These are phyloP conservation scores for Myrmecobius fasciatus DNA, from an alignment of 2,113 vertebrate genomes.

Conservation along the genomic window DNA sequence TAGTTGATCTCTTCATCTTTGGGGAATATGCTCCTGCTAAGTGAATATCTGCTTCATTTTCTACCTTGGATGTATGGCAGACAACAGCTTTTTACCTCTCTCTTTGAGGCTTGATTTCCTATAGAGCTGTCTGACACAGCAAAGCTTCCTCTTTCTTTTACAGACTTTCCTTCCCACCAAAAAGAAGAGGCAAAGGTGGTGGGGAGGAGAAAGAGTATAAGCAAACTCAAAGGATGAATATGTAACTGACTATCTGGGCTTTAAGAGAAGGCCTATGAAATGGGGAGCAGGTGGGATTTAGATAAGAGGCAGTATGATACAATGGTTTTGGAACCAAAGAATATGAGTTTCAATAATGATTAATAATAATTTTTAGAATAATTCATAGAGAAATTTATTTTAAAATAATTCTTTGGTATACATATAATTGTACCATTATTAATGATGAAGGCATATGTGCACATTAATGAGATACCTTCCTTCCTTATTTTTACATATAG, in stretches of 20 bases:
- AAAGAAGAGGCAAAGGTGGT: not conserved
- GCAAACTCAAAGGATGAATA: not conserved
- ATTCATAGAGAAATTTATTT: too few species aligned
- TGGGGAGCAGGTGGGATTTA: not conserved
- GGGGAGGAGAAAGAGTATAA: not conserved
- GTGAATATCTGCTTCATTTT: not conserved
- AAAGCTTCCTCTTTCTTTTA: too few species aligned
- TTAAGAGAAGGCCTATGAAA: too few species aligned
- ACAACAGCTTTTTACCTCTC: not conserved
- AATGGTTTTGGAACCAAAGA: not conserved
- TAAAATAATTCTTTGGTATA: too few species aligned
- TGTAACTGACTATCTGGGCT: not conserved
- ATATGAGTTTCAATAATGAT: not conserved
- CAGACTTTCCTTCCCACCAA: not conserved
- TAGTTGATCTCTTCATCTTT: not conserved
- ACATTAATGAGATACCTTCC: too few species aligned
- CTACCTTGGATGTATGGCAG: accelerated
- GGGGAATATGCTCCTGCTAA: not conserved
- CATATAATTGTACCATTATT: too few species aligned
- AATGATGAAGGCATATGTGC: too few species aligned
- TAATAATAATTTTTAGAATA: too few species aligned
- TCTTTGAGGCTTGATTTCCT: conserved; percentile 5
- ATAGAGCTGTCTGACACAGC: not conserved
- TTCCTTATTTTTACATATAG: too few species aligned
- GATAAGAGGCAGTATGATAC: not conserved